Conservation (phyloP, 2,113 vertebrate genomes). For the Spheniscus mendiculus region DNA sequence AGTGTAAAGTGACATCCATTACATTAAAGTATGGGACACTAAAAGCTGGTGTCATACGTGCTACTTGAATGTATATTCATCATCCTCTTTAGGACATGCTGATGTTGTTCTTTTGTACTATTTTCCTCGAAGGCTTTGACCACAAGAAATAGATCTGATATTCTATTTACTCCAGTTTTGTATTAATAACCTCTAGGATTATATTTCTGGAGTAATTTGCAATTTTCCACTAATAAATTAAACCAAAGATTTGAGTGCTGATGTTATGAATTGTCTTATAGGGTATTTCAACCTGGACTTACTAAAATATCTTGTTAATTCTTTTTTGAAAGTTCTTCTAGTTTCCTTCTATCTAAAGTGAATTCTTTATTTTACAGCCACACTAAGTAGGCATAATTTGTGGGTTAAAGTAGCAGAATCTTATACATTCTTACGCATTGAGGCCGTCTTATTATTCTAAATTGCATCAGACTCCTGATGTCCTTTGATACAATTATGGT, state of each 20-base stretch:
- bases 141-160: neutral
- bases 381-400: neutral
- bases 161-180: neutral
- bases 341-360: neutral
- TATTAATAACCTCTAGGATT: neutral
- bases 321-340: neutral
- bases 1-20: neutral
- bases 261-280: neutral
- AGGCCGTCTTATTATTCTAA: neutral
- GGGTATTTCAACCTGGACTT: neutral
- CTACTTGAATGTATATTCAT: neutral
- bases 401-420: neutral
- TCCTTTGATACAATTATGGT: neutral
- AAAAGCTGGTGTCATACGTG: neutral
- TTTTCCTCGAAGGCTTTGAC: neutral
- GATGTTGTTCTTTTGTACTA: neutral
- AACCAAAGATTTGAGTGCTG: neutral
- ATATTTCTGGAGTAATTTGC: neutral
- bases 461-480: neutral
- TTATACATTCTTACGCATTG: neutral
- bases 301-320: neutral
- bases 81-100: neutral
- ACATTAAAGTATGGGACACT: neutral
- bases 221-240: neutral
- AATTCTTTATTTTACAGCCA: neutral